phyloP scores from a whole-genome alignment of 2,113 vertebrate genomes.

The Aegotheles bennettii region DNA sequence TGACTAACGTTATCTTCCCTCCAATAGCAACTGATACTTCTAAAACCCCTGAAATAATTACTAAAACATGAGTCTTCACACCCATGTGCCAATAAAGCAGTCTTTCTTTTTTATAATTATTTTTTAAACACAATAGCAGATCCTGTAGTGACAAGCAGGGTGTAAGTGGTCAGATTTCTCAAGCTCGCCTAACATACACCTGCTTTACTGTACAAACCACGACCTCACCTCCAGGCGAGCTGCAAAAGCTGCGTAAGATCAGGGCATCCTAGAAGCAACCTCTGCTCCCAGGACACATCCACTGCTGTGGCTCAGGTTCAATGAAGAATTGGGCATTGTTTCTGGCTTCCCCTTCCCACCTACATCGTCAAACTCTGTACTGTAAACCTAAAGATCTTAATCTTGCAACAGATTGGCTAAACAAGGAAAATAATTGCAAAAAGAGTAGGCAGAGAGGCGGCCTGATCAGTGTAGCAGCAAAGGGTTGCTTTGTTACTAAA shows the following conservation, averaged over 20 bases:
- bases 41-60: background rate
- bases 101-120: background rate
- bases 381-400: background rate
- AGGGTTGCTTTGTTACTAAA: background rate
- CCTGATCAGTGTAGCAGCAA: background rate
- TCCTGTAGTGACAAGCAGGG: background rate
- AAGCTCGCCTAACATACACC: background rate
- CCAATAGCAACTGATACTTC: background rate
- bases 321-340: background rate
- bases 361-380: background rate
- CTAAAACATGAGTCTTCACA: background rate
- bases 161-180: background rate
- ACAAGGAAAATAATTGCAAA: background rate
- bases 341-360: background rate
- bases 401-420: accelerated
- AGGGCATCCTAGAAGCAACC: background rate
- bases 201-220: background rate
- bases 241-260: background rate
- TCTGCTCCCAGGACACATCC: background rate
- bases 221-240: background rate
- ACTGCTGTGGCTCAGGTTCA: accelerated
- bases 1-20: background rate
- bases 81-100: background rate
- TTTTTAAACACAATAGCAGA: background rate
- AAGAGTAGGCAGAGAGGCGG: background rate